Base-by-base conservation (phyloP, 2,797 vertebrate species). In the Allobates femoralis region DNA sequence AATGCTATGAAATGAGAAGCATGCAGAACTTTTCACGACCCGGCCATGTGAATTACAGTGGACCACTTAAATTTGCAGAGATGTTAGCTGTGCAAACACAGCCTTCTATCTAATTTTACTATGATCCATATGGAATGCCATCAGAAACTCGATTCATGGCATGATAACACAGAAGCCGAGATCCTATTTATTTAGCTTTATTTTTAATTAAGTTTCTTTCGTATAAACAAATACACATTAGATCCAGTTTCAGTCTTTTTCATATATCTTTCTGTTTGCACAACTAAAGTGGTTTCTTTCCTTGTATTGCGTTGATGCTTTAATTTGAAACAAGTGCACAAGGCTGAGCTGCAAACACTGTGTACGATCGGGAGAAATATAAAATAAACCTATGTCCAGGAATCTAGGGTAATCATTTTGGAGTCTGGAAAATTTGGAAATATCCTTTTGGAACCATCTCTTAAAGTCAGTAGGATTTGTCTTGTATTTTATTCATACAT, bases 161-260 rank as follows among this genome's bases (percentile, higher is more conserved):
- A 0, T 56, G 26, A 26, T 46, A 75, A 74, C 37, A 71, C 51
- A 58, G 4, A 12, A 32, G 37, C 26, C 6, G 79, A 51, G 26
- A 50, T 46, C n/a, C 18, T 32, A 28, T 83, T 75, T 50, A 32
- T 30, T 83, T 60, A 83, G 81, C 34, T 83, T 74, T 74, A 41
- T 41, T 83, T 83, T 83, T 74, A 74, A 83, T 83, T 60, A 83
- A 30, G 34, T 74, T 60, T 83, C 15, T 30, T 28, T 37, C 14
- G 16, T 30, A 74, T 28, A 60, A 83, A 56, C 55, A 28, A 79
- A 60, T 78, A 5, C 23, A 74, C 41, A 14, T 73, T n/a, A 23
- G 23, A 0, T 74, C 26, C 3, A 28, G 15, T 66, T 66, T 18
- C 23, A 16, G 19, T 34, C 10, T 19, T 34, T 67, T 11, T 16